Percentiles rank a stretch among this genome's conserved stretches.
These are phyloP conservation scores for Crotalus tigris DNA, from an alignment of 2,113 vertebrate genomes.

Conservation along the genomic window DNA sequence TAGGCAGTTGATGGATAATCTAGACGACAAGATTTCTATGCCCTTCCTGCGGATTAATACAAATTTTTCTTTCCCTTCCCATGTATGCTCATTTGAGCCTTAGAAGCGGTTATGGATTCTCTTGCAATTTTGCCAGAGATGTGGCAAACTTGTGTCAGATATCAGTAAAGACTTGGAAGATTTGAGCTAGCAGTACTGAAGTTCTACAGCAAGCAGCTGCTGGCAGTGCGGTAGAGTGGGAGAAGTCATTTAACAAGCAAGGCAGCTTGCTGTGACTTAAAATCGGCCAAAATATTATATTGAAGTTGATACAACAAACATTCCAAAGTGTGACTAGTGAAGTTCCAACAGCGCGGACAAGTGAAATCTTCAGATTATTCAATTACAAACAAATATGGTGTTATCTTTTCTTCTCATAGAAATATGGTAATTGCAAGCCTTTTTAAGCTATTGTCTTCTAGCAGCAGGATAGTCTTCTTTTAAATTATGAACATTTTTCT, in stretches of 20 bases:
- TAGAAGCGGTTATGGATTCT: neutral
- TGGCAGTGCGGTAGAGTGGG: neutral
- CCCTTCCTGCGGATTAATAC: neutral
- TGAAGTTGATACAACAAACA: neutral
- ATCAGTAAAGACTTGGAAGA: neutral
- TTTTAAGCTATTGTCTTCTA: conserved; percentile 24
- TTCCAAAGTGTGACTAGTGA: neutral
- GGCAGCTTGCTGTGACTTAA: neutral
- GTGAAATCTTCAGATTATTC: neutral
- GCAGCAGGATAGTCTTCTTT: neutral
- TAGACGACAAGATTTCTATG: neutral
- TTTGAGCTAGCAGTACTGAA: neutral
- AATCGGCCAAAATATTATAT: neutral
- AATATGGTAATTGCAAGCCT: neutral
- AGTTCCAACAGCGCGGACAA: neutral
- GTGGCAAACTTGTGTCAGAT: neutral
- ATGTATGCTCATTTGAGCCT: neutral
- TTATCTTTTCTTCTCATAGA: neutral
- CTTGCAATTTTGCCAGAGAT: neutral
- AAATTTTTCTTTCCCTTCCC: neutral
- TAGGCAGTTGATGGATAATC: neutral
- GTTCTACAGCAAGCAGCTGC: neutral
- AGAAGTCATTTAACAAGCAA: neutral
- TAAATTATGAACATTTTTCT: conserved; percentile 5
- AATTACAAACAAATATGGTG: neutral